phyloP scores from a whole-genome alignment of 2,113 vertebrate genomes.

The Callipepla californica region DNA sequence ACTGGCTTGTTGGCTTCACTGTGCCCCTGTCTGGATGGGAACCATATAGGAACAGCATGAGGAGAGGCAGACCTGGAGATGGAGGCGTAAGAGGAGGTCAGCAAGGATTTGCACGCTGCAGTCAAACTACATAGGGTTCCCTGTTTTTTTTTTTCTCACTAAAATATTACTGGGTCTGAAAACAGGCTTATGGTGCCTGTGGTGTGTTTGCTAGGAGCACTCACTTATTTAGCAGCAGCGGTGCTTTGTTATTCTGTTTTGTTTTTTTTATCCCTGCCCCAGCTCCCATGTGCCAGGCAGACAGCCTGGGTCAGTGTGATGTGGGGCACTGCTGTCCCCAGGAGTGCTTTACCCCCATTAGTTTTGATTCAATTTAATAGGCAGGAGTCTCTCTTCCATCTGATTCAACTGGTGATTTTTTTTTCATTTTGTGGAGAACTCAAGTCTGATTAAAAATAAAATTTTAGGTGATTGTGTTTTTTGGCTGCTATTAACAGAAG shows the following conservation, averaged over 20 bases:
- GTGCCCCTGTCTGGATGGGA: background rate
- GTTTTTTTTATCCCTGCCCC: background rate
- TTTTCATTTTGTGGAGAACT: background rate
- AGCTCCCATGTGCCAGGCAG: background rate
- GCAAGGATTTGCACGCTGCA: background rate
- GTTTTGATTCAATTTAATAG: background rate
- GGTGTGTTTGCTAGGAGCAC: background rate
- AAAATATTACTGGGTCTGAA: background rate
- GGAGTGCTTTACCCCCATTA: background rate
- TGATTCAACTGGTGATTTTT: background rate
- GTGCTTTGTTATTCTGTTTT: background rate
- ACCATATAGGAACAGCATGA: accelerated
- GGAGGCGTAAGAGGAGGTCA: accelerated
- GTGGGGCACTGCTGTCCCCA: background rate
- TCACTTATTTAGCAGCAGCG: background rate
- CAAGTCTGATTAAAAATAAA: background rate
- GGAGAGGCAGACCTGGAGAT: background rate
- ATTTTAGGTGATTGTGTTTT: background rate
- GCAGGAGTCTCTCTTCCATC: background rate
- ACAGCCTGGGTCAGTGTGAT: background rate
- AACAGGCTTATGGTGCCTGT: background rate
- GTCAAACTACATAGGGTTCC: background rate
- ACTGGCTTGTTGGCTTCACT: background rate
- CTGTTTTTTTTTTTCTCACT: background rate
- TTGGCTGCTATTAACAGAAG: background rate